Conservation (phyloP, 2,113 vertebrate genomes). For the Bucco capensis region DNA sequence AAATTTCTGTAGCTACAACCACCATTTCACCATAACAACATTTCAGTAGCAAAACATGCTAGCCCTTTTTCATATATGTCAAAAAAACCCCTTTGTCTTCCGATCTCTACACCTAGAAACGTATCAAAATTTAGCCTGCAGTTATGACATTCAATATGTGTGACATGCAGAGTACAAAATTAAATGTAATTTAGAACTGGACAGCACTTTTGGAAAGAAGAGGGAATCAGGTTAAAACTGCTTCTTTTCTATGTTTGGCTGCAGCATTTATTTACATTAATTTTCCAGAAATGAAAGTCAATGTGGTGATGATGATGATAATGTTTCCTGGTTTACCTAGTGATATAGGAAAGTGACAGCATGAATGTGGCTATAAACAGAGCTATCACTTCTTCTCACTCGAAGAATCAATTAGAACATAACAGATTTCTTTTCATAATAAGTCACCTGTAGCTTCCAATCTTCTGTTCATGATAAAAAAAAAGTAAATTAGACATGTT, state of each 20-base stretch:
- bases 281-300: conserved; percentile 57
- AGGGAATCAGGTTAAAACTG: conserved; percentile 13
- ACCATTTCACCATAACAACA: fast-evolving
- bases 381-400: conserved; percentile 23
- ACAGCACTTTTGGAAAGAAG: conserved; percentile 37
- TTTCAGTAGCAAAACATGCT: neutral
- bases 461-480: neutral
- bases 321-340: conserved; percentile 32
- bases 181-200: conserved; percentile 65
- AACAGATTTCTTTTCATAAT: conserved; percentile 11
- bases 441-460: conserved; percentile 9
- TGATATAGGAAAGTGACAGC: conserved; percentile 39
- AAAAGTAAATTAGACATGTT: neutral
- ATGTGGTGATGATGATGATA: conserved; percentile 14
- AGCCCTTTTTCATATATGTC: neutral
- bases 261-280: conserved; percentile 60
- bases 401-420: conserved; percentile 7
- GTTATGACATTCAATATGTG: neutral
- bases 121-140: neutral
- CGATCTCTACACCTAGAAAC: neutral
- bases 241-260: conserved; percentile 28
- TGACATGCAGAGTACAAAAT: conserved; percentile 27
- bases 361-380: conserved; percentile 20
- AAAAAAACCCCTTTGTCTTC: neutral
- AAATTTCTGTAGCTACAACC: neutral